Base-by-base conservation (phyloP, 2,113 vertebrate genomes). In the Pao palembangensis region DNA sequence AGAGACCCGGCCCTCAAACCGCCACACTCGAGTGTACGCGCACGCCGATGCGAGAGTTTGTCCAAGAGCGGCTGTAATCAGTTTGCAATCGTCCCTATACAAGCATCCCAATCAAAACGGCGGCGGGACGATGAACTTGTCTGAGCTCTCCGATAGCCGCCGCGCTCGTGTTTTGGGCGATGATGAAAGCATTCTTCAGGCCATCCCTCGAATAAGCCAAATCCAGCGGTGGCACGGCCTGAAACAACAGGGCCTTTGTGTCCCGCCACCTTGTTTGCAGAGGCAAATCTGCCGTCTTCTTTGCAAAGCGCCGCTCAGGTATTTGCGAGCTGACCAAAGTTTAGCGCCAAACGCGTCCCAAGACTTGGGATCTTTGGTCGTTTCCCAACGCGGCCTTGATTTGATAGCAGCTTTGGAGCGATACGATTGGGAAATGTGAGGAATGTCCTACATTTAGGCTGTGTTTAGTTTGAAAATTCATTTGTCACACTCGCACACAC, bases 121-220 rank as follows among this genome's bases (percentile, higher is more conserved):
- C 62, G 52, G 59, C 13, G 2, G 73, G 31, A 23, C 64, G 78
- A 85, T 85, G 76, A 80, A 73, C 81, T 81, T 12, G 20, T 76
- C 61, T 69, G 48, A 80, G 71, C 64, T 49, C 49, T 46, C 54
- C 58, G 68, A 76, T 78, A 83, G 84, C 78, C 81, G 78, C 69
- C 25, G 51, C 70, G 38, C 58, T 80, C 72, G 58, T 78, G 77
- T 87, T 87, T 83, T 80, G 61, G 78, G 71, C 66, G 67, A 76
- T 70, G 87, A 90, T 90, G 85, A 91, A 91, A 90, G 88, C 89
- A 91, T 91, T 90, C 87, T 89, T 90, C 76, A 84, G 79, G 82
- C 77, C 76, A 69, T 78, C 83, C 85, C 79, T 84, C 84, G 78
- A 79, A 90, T 87, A 85, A 64, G 68, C 61, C 75, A 69, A 57